A percentile compares a stretch with the other conserved stretches of the same genome.
Evolutionary conservation across 2,113 vertebrate species (phyloP).

Genomic region (Hylia prasina): DNA sequence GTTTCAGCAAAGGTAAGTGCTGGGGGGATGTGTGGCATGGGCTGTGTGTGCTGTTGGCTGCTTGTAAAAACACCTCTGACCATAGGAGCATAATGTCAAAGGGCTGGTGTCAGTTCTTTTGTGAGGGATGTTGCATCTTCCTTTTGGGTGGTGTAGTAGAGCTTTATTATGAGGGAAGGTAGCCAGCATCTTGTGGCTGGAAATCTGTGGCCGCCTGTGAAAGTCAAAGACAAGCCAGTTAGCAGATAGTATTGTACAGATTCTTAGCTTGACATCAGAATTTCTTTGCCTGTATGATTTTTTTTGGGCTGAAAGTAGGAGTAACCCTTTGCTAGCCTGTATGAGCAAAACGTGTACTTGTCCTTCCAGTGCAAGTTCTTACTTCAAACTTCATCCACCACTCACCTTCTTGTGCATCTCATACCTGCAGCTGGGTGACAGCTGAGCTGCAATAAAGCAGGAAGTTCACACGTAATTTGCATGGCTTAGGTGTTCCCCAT

Average conservation of each 20-base stretch:
- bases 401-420: background rate
- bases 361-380: background rate
- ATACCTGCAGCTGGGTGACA: background rate
- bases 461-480: background rate
- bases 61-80: background rate
- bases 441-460: background rate
- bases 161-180: background rate
- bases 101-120: background rate
- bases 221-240: background rate
- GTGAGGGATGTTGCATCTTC: background rate
- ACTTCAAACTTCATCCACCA: background rate
- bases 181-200: background rate
- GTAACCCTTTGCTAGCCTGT: background rate
- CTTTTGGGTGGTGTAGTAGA: background rate
- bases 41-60: background rate
- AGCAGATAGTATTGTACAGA: background rate
- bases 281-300: background rate
- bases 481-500: background rate
- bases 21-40: background rate
- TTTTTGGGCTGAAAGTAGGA: background rate
- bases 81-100: background rate
- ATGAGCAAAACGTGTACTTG: background rate
- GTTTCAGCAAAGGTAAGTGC: conserved; percentile 90
- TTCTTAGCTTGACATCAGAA: background rate
- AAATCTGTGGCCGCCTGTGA: background rate